These are phyloP conservation scores for Sinelater perroti DNA, from an alignment of 2,888 invertebrate genomes.

Conservation along the genomic window DNA sequence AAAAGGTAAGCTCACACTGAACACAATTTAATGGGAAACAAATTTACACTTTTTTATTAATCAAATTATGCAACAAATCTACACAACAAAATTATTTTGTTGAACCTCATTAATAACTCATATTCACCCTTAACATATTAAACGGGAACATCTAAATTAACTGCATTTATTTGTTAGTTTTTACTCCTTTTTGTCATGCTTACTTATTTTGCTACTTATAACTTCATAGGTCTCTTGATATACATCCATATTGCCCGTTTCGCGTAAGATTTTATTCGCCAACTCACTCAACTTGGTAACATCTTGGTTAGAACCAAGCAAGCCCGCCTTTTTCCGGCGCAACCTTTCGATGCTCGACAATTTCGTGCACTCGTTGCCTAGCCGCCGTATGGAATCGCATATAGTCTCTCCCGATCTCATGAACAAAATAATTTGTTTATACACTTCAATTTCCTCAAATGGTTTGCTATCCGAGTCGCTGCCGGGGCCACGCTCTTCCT, in stretches of 20 bases:
- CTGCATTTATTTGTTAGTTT: too few species aligned
- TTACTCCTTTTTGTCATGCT: too few species aligned
- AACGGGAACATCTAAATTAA: too few species aligned
- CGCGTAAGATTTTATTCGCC: conserved; percentile 84
- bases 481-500: conserved; percentile 64
- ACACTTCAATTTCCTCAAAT: conserved; percentile 74
- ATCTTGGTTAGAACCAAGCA: conserved; percentile 70
- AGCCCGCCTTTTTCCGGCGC: conserved; percentile 82
- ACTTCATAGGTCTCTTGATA: conserved; percentile 92
- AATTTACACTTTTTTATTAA: too few species aligned
- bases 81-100: too few species aligned
- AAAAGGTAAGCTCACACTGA: too few species aligned
- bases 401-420: conserved; percentile 86
- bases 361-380: conserved; percentile 75
- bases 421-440: conserved; percentile 74
- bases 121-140: too few species aligned
- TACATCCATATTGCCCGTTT: conserved; percentile 91
- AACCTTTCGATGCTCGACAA: conserved; percentile 84
- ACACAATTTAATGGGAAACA: too few species aligned
- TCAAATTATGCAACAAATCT: too few species aligned
- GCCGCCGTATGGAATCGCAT: conserved; percentile 79
- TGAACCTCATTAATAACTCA: too few species aligned
- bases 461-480: conserved; percentile 69
- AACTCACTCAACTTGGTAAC: conserved; percentile 86
- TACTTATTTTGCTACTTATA: conserved; percentile 66